These are phyloP conservation scores for Corvus cornix DNA, from an alignment of 2,113 vertebrate species.

Conservation along the genomic window DNA sequence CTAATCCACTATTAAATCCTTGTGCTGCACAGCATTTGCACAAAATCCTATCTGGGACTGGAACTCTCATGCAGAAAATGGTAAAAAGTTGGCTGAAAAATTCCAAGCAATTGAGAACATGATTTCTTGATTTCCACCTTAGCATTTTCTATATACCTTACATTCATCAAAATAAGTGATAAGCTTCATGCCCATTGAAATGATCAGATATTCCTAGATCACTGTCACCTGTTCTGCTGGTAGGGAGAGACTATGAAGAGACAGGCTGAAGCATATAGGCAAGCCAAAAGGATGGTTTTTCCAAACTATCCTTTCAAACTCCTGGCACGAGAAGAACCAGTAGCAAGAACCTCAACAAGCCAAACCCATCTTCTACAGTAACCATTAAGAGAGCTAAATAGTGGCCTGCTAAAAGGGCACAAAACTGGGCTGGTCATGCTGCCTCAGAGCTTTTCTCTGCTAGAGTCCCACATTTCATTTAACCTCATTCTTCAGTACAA, in stretches of 20 bases:
- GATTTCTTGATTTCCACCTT: neutral
- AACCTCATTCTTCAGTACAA: neutral
- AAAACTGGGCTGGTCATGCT: accelerated
- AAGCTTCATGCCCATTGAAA: neutral
- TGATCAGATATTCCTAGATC: neutral
- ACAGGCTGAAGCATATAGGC: accelerated
- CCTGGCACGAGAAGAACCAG: neutral
- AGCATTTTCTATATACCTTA: neutral
- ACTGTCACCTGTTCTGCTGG: accelerated
- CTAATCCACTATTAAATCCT: neutral
- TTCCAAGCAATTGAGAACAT: neutral
- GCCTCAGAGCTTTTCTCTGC: neutral
- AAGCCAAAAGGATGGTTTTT: neutral
- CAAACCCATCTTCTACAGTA: neutral
- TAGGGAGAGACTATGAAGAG: neutral
- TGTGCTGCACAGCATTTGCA: neutral
- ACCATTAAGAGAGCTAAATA: neutral
- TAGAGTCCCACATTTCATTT: neutral
- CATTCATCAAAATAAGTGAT: neutral
- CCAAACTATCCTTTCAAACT: neutral
- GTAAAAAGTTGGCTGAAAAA: neutral
- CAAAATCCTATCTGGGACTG: neutral
- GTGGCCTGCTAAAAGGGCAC: neutral
- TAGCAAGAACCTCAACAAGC: neutral
- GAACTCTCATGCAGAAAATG: neutral